A percentile compares a stretch with the other conserved stretches of the same genome.
Conservation (phyloP, 1,140 invertebrate genomes). For the Pissodes strobi region DNA sequence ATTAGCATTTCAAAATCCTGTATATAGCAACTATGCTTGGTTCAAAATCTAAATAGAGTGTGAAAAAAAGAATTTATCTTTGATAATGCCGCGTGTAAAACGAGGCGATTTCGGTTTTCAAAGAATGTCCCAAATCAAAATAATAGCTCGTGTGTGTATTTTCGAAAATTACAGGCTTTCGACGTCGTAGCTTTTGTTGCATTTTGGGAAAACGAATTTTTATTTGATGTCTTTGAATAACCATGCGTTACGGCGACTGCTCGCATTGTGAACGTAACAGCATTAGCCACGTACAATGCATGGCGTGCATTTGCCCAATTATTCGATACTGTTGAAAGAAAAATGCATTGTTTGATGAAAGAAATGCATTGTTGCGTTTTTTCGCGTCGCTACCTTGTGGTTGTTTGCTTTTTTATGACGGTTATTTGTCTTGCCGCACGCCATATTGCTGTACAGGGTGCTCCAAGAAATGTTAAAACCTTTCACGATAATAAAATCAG, state of each 20-base stretch:
- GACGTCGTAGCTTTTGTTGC: conserved; percentile 19
- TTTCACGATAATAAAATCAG: too few species aligned
- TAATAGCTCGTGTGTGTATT: conserved; percentile 29
- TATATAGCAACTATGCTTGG: too few species aligned
- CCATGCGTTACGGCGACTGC: background rate
- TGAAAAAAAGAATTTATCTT: too few species aligned
- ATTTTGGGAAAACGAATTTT: conserved; percentile 18
- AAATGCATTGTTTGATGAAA: too few species aligned
- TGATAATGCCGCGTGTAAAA: too few species aligned
- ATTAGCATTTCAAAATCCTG: too few species aligned
- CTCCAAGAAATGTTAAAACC: too few species aligned
- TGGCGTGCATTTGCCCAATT: background rate
- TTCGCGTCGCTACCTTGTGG: conserved; percentile 1
- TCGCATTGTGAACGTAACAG: background rate
- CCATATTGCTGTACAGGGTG: background rate
- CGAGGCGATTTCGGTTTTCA: too few species aligned
- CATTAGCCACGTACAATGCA: background rate
- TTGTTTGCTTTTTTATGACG: conserved; percentile 4
- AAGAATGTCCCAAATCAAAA: conserved; percentile 18
- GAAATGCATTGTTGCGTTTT: too few species aligned
- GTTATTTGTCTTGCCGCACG: background rate
- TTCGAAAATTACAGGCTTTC: conserved; percentile 25
- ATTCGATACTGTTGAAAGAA: conserved; percentile 1
- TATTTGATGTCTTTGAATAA: conserved; percentile 16
- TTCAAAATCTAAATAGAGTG: too few species aligned